Conservation (phyloP, 2,888 invertebrate genomes). For the Autographa pulchrina region DNA sequence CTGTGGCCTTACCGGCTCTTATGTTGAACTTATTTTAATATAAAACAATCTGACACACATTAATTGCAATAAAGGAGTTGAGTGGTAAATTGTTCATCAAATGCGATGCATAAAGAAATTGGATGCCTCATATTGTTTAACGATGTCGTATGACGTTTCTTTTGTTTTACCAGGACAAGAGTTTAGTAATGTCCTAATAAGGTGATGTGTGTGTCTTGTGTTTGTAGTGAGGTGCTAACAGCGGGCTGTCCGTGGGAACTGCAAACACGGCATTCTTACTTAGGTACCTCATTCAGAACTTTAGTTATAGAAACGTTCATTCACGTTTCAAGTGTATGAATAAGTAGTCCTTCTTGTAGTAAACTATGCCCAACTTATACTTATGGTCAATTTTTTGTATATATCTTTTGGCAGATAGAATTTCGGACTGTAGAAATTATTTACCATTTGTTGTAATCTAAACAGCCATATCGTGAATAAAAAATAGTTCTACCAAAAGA, state of each 20-base stretch:
- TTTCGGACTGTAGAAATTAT: background rate
- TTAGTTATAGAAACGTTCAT: constrained; percentile 45
- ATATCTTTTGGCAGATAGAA: too few relatives aligned
- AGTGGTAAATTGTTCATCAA: background rate
- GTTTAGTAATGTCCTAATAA: constrained; percentile 57
- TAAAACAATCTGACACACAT: too few relatives aligned
- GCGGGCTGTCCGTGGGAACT: constrained; percentile 82
- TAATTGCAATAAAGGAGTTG: too few relatives aligned
- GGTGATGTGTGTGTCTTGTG: constrained; percentile 53
- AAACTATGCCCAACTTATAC: background rate
- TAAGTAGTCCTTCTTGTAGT: background rate
- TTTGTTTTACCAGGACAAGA: constrained; percentile 38
- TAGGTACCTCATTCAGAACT: constrained; percentile 61
- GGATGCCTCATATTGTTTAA: background rate
- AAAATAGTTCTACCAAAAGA: background rate
- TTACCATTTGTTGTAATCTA: background rate
- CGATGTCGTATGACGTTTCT: constrained; percentile 10
- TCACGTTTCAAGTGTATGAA: constrained; percentile 35
- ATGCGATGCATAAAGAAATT: background rate
- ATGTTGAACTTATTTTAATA: too few relatives aligned
- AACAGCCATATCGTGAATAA: background rate
- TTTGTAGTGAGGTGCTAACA: constrained; percentile 75
- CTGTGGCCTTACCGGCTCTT: too few relatives aligned
- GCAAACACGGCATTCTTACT: constrained; percentile 72
- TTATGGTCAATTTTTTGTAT: background rate